A percentile compares a stretch with the other conserved stretches of the same genome.
phyloP scores from a whole-genome alignment of 1,140 invertebrate genomes.

The Whitmania pigra region DNA sequence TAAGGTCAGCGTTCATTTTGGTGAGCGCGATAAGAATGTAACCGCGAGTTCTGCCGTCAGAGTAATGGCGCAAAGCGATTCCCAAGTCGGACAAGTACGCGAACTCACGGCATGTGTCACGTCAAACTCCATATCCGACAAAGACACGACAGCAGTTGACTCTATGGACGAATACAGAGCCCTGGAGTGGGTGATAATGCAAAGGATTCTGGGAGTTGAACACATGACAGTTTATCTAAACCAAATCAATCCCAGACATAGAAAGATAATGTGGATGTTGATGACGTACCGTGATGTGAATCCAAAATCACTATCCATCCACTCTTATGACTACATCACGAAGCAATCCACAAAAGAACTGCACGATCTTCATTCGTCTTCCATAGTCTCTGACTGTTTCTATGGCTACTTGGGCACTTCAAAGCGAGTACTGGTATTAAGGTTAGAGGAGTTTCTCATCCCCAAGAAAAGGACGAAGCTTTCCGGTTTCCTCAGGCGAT shows the following conservation, averaged over 20 bases:
- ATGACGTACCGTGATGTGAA: background rate
- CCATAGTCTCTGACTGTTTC: background rate
- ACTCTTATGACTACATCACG: background rate
- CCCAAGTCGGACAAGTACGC: too few relatives aligned
- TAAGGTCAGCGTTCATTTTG: too few relatives aligned
- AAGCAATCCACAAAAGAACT: background rate
- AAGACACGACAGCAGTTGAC: too few relatives aligned
- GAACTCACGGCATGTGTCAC: too few relatives aligned
- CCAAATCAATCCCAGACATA: background rate
- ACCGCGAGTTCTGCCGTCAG: too few relatives aligned
- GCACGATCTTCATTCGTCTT: background rate
- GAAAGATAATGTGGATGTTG: background rate
- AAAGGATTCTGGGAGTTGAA: background rate
- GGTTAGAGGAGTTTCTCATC: background rate
- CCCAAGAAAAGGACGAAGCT: background rate
- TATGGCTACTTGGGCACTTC: background rate
- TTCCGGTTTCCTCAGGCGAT: background rate
- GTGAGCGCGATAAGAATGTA: too few relatives aligned
- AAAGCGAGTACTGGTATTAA: background rate
- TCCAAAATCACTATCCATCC: background rate
- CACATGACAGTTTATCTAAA: background rate
- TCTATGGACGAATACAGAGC: background rate
- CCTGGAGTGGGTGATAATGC: background rate
- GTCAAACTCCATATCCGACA: too few relatives aligned
- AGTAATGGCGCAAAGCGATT: too few relatives aligned